Base-by-base conservation (phyloP, 2,888 invertebrate species). In the Dioctria linearis region DNA sequence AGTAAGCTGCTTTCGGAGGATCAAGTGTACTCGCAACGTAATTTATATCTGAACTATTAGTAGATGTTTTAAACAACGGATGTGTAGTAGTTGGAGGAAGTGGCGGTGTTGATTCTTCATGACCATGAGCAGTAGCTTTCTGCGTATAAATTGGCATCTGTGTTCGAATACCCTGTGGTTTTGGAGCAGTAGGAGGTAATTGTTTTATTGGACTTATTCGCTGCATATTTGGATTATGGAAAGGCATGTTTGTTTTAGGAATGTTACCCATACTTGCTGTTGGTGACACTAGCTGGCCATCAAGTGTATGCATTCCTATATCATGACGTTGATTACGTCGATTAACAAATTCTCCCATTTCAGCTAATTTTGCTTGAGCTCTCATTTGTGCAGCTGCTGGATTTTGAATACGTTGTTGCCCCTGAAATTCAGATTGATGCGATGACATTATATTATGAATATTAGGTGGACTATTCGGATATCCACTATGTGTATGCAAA, bases 261-360 rank as follows among this genome's bases (percentile, higher is more conserved):
- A 43, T 67, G 4, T 63, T 67, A n/a, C 57, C 66, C 2, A 67
- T 49, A 37, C 51, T 71, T 9, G 43, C 59, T 2, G 11, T 57
- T 5, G 79, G 78, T 9, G 78, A 57, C 2, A 73, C 51, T 13
- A 59, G 42, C n/a, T 13, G 79, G n/a, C 76, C 76, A 46, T 76
- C 76, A 5, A 66, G 25, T 5, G 54, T 3, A 39, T 75, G 66
- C 37, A 76, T 42, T 66, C 57, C 76, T 6, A 67, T 84, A 54
- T 88, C 88, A 78, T 88, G 88, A 57, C 90, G 88, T 83, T 90
- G 91, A 83, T 91, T 91, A 25, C 93, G 87, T 67, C 94, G 89
- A 81, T 93, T 88, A 8, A 95, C 93, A 86, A 96, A 95, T 85
- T 96, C 95, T 3, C 94, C 93, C 94, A 95, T 95, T 88, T 95